phyloP scores from a whole-genome alignment of 1,140 invertebrate genomes.

The Saccostrea glomerata region DNA sequence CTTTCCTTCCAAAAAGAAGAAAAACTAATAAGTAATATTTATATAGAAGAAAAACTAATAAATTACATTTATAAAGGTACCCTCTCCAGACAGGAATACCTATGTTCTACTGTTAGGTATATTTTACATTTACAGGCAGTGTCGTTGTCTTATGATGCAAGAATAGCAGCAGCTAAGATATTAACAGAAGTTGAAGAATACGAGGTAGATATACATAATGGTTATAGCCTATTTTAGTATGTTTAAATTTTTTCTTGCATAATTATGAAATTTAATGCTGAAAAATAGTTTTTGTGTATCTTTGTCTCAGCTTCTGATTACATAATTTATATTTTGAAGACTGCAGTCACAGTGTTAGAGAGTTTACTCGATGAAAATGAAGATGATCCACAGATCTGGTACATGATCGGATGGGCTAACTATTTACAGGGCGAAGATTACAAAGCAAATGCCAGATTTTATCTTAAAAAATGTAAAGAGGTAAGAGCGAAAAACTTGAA shows the following conservation, averaged over 20 bases:
- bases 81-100: no score
- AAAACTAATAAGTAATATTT: no score
- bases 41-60: no score
- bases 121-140: conserved; percentile 60
- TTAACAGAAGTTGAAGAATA: conserved; percentile 77
- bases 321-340: conserved; percentile 56
- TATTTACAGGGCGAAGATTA: conserved; percentile 76
- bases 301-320: background rate
- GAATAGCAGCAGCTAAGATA: conserved; percentile 74
- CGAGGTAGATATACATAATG: conserved; percentile 66
- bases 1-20: no score
- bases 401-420: conserved; percentile 78
- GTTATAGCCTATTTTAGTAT: background rate
- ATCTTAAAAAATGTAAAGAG: conserved; percentile 76
- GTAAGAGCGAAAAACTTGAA: conserved; percentile 55
- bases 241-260: background rate
- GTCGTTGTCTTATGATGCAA: conserved; percentile 64
- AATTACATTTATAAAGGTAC: no score
- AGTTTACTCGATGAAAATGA: conserved; percentile 76
- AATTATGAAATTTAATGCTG: background rate
- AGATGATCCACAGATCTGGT: conserved; percentile 77
- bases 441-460: conserved; percentile 75
- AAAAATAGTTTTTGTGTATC: background rate
- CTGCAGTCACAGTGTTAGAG: conserved; percentile 70
- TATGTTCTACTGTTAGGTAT: no score